Conservation (phyloP, 1,140 invertebrate species). For the Stegodyphus mimosarum region DNA sequence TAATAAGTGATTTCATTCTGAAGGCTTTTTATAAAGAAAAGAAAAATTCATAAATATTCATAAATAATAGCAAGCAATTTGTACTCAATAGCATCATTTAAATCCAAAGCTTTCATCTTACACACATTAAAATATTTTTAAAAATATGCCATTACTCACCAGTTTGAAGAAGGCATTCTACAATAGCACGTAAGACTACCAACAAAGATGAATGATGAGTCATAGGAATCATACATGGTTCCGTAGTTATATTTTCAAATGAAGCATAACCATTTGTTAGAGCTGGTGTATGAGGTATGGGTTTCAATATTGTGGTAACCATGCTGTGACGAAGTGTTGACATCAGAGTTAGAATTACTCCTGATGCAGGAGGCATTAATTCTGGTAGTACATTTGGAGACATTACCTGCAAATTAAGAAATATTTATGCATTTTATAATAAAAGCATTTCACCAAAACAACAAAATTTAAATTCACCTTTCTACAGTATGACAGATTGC, state of each 20-base stretch:
- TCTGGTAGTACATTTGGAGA: conserved; percentile 67
- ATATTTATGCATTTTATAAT: background rate
- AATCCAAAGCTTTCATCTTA: no score
- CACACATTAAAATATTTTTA: no score
- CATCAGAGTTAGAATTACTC: conserved; percentile 68
- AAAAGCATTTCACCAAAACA: no score
- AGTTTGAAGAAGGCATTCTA: conserved; percentile 71
- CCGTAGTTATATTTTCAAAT: conserved; percentile 67
- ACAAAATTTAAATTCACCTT: no score
- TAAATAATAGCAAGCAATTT: no score
- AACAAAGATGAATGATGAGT: conserved; percentile 69
- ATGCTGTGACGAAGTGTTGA: conserved; percentile 69
- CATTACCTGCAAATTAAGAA: conserved; percentile 64
- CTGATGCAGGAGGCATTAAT: conserved; percentile 67
- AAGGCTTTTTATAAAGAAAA: no score
- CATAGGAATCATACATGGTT: conserved; percentile 21
- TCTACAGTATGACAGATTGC: no score
- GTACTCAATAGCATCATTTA: no score
- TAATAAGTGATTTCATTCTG: no score
- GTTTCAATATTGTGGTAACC: conserved; percentile 57
- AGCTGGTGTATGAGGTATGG: background rate
- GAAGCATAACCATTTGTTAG: conserved; percentile 62
- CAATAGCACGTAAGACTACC: conserved; percentile 70
- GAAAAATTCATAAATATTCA: no score
- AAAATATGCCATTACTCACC: conserved; percentile 63